Conservation (phyloP, 2,797 vertebrate genomes). For the Percopsis omiscomaycus region DNA sequence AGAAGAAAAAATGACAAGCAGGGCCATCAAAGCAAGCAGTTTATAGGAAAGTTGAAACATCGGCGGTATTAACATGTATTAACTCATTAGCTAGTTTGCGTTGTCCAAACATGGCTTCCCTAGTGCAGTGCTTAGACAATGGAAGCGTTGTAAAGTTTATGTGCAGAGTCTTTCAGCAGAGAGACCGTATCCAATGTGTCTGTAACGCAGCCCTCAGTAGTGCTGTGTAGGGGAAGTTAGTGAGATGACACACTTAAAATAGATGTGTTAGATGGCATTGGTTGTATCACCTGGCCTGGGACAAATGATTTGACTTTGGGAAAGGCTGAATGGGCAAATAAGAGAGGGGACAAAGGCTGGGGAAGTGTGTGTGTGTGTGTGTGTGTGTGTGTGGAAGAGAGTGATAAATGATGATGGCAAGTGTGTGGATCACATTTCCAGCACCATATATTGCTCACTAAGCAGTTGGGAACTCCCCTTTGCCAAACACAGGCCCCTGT, state of each 20-base stretch:
- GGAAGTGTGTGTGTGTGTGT: constrained; percentile 2
- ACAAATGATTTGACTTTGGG: constrained; percentile 62
- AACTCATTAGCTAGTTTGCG: constrained; percentile 22
- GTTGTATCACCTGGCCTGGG: constrained; percentile 65
- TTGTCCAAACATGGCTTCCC: constrained; percentile 25
- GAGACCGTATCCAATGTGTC: constrained; percentile 13
- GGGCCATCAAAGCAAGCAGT: background rate
- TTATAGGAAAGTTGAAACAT: too few species aligned
- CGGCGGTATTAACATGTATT: background rate
- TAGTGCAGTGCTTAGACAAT: constrained; percentile 10
- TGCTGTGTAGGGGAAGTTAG: constrained; percentile 20
- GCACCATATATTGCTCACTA: constrained; percentile 36
- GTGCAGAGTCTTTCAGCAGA: constrained; percentile 13
- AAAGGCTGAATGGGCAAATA: constrained; percentile 36
- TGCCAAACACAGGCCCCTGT: constrained; percentile 14
- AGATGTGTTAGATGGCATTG: constrained; percentile 62
- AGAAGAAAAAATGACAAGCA: background rate
- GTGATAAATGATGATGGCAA: constrained; percentile 31
- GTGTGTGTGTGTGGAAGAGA: constrained; percentile 2
- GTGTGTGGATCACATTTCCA: constrained; percentile 49
- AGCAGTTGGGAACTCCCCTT: constrained; percentile 17
- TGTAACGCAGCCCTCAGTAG: constrained; percentile 13
- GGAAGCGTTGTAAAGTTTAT: background rate
- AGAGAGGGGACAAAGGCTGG: constrained; percentile 10
- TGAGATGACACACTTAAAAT: constrained; percentile 71